Evolutionary conservation across 2,113 vertebrate genomes (phyloP), one percentile per base, ranked within the genome.

Genomic region (Macheiramphus alcinus): DNA sequence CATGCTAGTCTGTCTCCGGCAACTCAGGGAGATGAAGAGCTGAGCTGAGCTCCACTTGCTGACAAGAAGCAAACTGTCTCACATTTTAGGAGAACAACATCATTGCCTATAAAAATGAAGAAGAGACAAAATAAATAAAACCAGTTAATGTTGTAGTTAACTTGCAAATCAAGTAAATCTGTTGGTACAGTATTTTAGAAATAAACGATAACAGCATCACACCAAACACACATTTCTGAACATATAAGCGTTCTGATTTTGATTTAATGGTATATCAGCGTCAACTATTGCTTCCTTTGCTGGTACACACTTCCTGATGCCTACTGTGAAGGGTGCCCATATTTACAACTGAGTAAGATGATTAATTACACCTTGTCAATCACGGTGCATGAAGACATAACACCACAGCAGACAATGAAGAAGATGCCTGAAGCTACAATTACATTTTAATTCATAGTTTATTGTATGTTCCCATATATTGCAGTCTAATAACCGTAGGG

Each of bases 311-410:
- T 98, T 98, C 98, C 98, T 98, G 98, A 98, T 98, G 98, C 98
- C 97, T 98, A 98, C 97, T 98, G 98, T 98, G 98, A 98, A 98
- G 98, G 98, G 97, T 98, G 98, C 97, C 97, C 98, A 98, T 98
- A 98, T 98, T 98, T 98, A 98, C 98, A 98, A 98, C 97, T 97
- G 98, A 98, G 98, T 98, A 98, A 98, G 98, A 98, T 98, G 98
- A 98, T 98, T 98, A 98, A 98, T 98, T 98, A 98, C 98, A 98
- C 97, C 97, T 98, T 98, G 98, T 98, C 98, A 98, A 98, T 98
- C 98, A 98, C 98, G 97, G 98, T 98, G 97, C 98, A 98, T 98
- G 98, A 98, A 98, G 98, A 98, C 98, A 98, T 98, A 98, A 98
- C 98, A 98, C 98, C 98, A 97, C 97, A 98, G 98, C 97, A 98